Base-by-base conservation (phyloP, 2,888 invertebrate genomes). In the Mesodorylaimus sp. region DNA sequence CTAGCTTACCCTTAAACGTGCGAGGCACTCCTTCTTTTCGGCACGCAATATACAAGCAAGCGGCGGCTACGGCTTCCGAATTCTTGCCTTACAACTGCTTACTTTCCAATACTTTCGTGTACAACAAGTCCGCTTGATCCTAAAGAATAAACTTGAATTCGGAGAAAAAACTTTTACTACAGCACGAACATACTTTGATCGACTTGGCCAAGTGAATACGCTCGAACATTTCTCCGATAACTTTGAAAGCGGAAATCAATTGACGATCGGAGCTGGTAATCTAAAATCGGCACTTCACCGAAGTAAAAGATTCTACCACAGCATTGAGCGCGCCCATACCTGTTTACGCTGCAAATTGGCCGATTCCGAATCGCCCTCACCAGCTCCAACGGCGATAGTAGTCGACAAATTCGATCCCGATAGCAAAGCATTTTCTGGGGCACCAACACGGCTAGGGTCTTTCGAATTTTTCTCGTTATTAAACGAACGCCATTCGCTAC, bases 401-500 rank as follows among this genome's bases (percentile, higher is more conserved):
- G 97, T 99, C 0, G 91, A 88, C 26, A 99, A 74, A 68, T 99
- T 95, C 41, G 88, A 84, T 1, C 95, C 91, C 60, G 84, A 85
- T 1, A 99, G 74, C 2, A 99, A 73, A 0, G 89, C 87, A 73
- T 99, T 99, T 62, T 99, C 97, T 0, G 95, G 88, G 0, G 93
- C 93, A 74, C 97, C 97, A 55, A 99, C 97, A 82, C 97, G 91
- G 71, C 91, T 91, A 2, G 95, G 93, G 70, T 99, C 97, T 0
- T 85, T 86, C 7, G 87, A 84, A 48, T 82, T 80, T 65, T 91
- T 93, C 66, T 99, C 97, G 68, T 95, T 97, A 64, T 89, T 91
- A 70, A 99, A 99, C 52, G 95, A 97, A 67, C 97, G 77, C 97
- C 97, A 99, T 71, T 99, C 97, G 2, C 95, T 93, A 32, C 97